Evolutionary conservation across 1,140 invertebrate genomes (phyloP).

Genomic region (Idris sp.): DNA sequence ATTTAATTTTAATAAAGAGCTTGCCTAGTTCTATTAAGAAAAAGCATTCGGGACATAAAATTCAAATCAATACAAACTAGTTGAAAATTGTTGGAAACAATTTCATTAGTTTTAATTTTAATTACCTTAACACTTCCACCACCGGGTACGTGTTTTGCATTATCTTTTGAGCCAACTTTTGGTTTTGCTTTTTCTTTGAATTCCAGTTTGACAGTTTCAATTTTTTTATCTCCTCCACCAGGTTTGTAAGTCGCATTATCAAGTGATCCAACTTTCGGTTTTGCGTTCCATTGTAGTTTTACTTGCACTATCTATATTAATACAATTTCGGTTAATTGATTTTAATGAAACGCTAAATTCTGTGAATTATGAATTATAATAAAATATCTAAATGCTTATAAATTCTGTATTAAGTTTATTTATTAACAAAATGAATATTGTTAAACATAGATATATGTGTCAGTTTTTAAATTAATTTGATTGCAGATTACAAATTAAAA

Average conservation of each 20-base stretch:
- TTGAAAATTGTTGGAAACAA: no score
- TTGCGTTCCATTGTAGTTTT: slow-evolving; percentile 94
- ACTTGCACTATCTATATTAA: slow-evolving; percentile 85
- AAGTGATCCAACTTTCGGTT: slow-evolving; percentile 94
- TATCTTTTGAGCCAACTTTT: slow-evolving; percentile 95
- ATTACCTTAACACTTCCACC: slow-evolving; percentile 93
- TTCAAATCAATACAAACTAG: slow-evolving; percentile 29
- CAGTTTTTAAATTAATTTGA: no score
- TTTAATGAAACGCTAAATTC: no score
- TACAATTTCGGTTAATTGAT: no score
- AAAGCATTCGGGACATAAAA: slow-evolving; percentile 43
- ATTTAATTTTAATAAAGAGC: slow-evolving; percentile 13
- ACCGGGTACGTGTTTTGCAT: slow-evolving; percentile 91
- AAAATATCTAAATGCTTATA: no score
- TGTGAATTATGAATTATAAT: no score
- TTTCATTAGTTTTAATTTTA: neutral
- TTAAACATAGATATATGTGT: no score
- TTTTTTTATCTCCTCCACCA: slow-evolving; percentile 95
- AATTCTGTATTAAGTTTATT: no score
- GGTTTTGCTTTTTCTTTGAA: slow-evolving; percentile 94
- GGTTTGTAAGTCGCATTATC: slow-evolving; percentile 96
- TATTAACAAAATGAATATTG: no score
- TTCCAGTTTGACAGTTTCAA: slow-evolving; percentile 91
- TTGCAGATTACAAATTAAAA: no score
- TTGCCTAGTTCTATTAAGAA: slow-evolving; percentile 37